Base-by-base conservation (phyloP, 2,113 vertebrate species). In the Rhizomys pruinosus region DNA sequence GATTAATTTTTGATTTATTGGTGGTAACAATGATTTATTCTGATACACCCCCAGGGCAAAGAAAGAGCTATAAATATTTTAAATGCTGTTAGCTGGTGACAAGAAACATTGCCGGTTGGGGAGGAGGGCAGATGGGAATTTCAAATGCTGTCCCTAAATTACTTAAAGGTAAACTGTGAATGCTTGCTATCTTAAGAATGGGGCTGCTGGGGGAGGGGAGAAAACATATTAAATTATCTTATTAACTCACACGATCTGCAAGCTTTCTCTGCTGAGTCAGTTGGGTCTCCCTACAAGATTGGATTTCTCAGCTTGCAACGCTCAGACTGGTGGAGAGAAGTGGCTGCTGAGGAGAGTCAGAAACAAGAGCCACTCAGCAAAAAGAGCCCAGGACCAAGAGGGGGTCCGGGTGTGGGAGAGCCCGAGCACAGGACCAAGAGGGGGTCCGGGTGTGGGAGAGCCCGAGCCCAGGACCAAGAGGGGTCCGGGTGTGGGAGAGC, bases 1-100 rank as follows among this genome's bases (percentile, higher is more conserved):
- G 98, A 98, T 98, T 98, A 98, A 98, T 98, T 98, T 98, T 98
- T 98, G 98, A 98, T 98, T 98, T 98, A 98, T 98, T 61, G 95
- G 84, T 2, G 23, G 84, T 97, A 96, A 63, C 97, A 19, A 39
- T 98, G 98, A 98, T 98, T 98, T 98, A 98, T 98, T 98, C 95
- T 91, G 95, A 94, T 97, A 96, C 79, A 97, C 95, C 97, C 96
- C 96, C 71, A 15, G 94, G 97, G 98, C 92, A 96, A 97, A 98
- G 97, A 97, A 97, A 94, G 96, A 64, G 90, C 97, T 96, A 97
- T 98, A 97, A 98, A 97, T 96, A 95, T 98, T 98, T 98, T 92
- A 98, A 97, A 97, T 97, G 97, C 97, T 72, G 95, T 95, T 97
- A 96, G 96, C 95, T 34, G 57, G 95, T 97, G 97, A 98, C 98